phyloP scores from a whole-genome alignment of 2,797 vertebrate species.

The Myripristis jacobus region DNA sequence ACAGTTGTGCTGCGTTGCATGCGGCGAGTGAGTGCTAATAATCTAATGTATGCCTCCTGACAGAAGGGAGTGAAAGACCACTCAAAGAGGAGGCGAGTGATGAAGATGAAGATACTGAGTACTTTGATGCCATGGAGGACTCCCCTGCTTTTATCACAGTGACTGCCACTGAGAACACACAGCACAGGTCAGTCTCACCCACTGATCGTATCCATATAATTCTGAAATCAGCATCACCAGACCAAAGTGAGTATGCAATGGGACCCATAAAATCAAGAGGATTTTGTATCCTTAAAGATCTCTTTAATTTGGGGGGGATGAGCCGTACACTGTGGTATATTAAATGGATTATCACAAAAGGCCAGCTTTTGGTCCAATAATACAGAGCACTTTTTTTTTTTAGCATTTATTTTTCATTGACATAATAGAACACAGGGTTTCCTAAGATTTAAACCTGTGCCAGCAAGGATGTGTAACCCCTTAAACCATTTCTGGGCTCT shows the following conservation, averaged over 20 bases:
- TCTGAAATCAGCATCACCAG: background rate
- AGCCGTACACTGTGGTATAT: no score
- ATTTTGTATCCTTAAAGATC: no score
- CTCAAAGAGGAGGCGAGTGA: constrained; percentile 96
- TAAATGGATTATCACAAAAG: no score
- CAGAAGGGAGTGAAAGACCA: constrained; percentile 83
- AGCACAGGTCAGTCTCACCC: constrained; percentile 88
- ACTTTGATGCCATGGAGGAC: constrained; percentile 99
- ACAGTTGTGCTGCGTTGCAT: constrained; percentile 7
- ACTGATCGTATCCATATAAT: background rate
- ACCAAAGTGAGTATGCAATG: background rate
- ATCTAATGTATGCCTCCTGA: constrained; percentile 20
- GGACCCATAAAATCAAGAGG: no score
- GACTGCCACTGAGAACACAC: constrained; percentile 89
- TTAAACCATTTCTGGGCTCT: constrained; percentile 1
- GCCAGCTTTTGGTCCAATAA: no score
- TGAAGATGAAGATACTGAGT: constrained; percentile 99
- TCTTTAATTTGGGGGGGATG: no score
- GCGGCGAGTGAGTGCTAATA: constrained; percentile 29
- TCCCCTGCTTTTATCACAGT: constrained; percentile 97
- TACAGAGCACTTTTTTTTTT: background rate
- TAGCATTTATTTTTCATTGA: background rate
- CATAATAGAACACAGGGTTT: background rate
- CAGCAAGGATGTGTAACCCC: background rate
- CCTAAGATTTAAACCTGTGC: background rate